These are phyloP conservation scores for Melanotaenia pygmaea DNA, from an alignment of 2,797 vertebrate genomes.

Conservation along the genomic window DNA sequence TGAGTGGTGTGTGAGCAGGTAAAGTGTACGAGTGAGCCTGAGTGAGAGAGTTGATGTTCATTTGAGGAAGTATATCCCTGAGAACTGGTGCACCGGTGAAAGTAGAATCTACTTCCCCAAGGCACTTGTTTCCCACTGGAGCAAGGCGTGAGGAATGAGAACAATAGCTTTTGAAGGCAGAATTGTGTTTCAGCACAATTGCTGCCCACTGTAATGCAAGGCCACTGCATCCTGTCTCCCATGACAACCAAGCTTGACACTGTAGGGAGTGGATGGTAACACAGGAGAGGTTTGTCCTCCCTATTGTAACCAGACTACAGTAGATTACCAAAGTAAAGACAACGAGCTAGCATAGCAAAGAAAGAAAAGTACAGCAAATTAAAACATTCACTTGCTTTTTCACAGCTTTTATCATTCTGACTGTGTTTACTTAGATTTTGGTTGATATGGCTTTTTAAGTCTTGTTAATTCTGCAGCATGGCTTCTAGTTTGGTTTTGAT, in stretches of 20 bases:
- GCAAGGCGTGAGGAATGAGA: slow-evolving; percentile 58
- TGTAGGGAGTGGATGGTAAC: slow-evolving; percentile 25
- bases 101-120: slow-evolving; percentile 37
- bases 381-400: background rate
- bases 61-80: slow-evolving; percentile 45
- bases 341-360: slow-evolving; percentile 5
- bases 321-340: background rate
- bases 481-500: slow-evolving; percentile 11
- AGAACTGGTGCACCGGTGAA: slow-evolving; percentile 47
- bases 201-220: slow-evolving; percentile 48
- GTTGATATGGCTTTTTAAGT: slow-evolving; percentile 5
- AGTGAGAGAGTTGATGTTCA: slow-evolving; percentile 27
- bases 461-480: slow-evolving; percentile 1
- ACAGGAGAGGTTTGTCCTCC: slow-evolving; percentile 22
- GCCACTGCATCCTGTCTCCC: slow-evolving; percentile 58
- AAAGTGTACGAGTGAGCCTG: slow-evolving; percentile 15
- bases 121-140: slow-evolving; percentile 39
- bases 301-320: slow-evolving; percentile 31
- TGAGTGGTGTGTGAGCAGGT: slow-evolving; percentile 21
- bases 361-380: background rate
- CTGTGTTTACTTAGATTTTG: background rate
- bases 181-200: slow-evolving; percentile 61
- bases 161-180: slow-evolving; percentile 58
- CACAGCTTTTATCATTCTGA: slow-evolving; percentile 2
- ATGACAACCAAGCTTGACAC: slow-evolving; percentile 56